Conservation (phyloP, 2,888 invertebrate species). For the Macrosoma leucophasiata region DNA sequence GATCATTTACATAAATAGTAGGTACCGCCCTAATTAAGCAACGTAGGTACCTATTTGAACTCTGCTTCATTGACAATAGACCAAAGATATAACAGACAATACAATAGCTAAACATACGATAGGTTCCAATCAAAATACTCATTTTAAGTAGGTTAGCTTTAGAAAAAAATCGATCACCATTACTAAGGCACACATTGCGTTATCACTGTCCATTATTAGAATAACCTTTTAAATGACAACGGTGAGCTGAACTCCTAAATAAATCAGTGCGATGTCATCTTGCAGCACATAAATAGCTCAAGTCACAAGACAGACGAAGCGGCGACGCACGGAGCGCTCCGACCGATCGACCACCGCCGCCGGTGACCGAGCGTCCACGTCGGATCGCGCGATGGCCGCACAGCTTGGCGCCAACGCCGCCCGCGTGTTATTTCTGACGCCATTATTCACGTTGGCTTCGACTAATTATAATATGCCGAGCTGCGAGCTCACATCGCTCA, state of each 20-base stretch:
- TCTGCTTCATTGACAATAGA: too few relatives aligned
- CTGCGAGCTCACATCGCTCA: conserved; percentile 52
- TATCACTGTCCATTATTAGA: too few relatives aligned
- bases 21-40: too few relatives aligned
- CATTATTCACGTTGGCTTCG: conserved; percentile 69
- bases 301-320: conserved; percentile 70
- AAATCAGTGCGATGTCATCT: conserved; percentile 43
- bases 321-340: conserved; percentile 34
- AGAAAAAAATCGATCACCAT: too few relatives aligned
- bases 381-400: conserved; percentile 41
- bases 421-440: conserved; percentile 69
- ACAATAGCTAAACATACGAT: too few relatives aligned
- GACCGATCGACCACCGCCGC: conserved; percentile 21
- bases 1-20: too few relatives aligned
- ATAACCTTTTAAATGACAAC: conserved; percentile 34
- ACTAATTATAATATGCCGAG: conserved; percentile 72
- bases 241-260: conserved; percentile 40
- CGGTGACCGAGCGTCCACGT: conserved; percentile 25
- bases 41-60: too few relatives aligned
- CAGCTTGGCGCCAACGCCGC: conserved; percentile 69
- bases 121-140: too few relatives aligned
- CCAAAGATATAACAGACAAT: too few relatives aligned
- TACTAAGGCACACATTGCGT: too few relatives aligned
- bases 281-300: conserved; percentile 40
- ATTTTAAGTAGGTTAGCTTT: too few relatives aligned